phyloP scores from a whole-genome alignment of 2,888 invertebrate species.

The Machimus rusticus region DNA sequence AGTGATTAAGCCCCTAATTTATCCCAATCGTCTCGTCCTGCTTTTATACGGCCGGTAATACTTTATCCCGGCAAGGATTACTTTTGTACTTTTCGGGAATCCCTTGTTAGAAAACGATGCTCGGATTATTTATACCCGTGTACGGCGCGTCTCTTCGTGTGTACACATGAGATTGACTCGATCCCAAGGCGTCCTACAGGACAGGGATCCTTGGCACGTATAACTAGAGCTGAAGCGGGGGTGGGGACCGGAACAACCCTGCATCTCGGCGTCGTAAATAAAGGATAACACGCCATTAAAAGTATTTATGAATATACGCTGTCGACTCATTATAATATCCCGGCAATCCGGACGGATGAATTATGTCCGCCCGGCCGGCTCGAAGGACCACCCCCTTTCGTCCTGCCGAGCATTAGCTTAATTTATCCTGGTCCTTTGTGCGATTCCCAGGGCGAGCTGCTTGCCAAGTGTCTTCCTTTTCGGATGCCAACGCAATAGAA shows the following conservation, averaged over 20 bases:
- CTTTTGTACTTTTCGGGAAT: slow-evolving; percentile 27
- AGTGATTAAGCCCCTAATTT: slow-evolving; percentile 12
- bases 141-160: slow-evolving; percentile 1
- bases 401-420: neutral
- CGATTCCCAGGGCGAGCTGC: neutral
- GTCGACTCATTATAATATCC: slow-evolving; percentile 31
- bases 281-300: slow-evolving; percentile 34
- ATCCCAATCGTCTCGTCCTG: slow-evolving; percentile 29
- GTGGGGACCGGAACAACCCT: neutral
- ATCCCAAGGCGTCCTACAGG: neutral
- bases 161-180: slow-evolving; percentile 26
- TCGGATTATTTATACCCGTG: slow-evolving; percentile 25
- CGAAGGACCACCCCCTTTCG: neutral
- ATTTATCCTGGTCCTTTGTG: slow-evolving; percentile 2
- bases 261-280: slow-evolving; percentile 13
- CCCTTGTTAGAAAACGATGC: slow-evolving; percentile 18
- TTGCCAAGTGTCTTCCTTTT: neutral
- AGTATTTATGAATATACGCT: slow-evolving; percentile 37
- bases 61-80: slow-evolving; percentile 4
- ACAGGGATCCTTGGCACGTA: neutral
- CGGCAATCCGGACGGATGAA: neutral
- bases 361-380: neutral
- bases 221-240: neutral
- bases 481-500: neutral
- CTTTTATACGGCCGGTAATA: slow-evolving; percentile 25